Evolutionary conservation across 2,113 vertebrate genomes (phyloP).

Genomic region (Polyodon spathula): DNA sequence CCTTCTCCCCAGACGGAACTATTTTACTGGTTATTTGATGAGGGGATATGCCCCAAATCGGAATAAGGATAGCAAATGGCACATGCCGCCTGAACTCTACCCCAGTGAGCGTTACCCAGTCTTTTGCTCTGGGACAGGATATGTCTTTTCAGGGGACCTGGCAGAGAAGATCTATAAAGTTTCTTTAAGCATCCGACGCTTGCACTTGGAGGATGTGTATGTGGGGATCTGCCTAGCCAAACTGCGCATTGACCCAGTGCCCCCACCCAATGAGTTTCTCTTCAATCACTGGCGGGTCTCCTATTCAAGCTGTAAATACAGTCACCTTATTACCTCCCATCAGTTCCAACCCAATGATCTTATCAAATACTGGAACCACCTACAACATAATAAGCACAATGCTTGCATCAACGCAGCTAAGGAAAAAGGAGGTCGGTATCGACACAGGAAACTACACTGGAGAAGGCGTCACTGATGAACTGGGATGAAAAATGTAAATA

Average conservation of each 20-base stretch:
- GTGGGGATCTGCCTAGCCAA: slow-evolving; percentile 94
- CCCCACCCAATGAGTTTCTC: slow-evolving; percentile 90
- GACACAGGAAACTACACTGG: slow-evolving; percentile 78
- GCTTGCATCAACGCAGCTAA: slow-evolving; percentile 83
- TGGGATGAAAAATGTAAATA: slow-evolving; percentile 6
- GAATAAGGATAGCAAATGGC: slow-evolving; percentile 96
- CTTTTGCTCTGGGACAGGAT: slow-evolving; percentile 94
- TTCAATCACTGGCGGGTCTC: slow-evolving; percentile 96
- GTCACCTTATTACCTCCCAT: slow-evolving; percentile 94
- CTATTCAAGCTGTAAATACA: slow-evolving; percentile 96
- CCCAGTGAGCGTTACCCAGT: slow-evolving; percentile 91
- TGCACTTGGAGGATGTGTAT: slow-evolving; percentile 94
- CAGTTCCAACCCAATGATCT: slow-evolving; percentile 90
- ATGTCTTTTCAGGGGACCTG: slow-evolving; percentile 94
- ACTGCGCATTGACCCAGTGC: slow-evolving; percentile 81
- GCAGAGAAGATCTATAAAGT: slow-evolving; percentile 87
- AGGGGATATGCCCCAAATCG: slow-evolving; percentile 86
- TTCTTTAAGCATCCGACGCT: slow-evolving; percentile 80
- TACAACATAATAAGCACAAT: slow-evolving; percentile 96
- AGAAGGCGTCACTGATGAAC: slow-evolving; percentile 28
- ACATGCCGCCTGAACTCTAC: slow-evolving; percentile 91
- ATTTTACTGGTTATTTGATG: slow-evolving; percentile 94
- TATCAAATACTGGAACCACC: slow-evolving; percentile 93
- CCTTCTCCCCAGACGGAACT: slow-evolving; percentile 70
- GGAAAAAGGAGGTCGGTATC: slow-evolving; percentile 78